Evolutionary conservation across 2,113 vertebrate genomes (phyloP).

Genomic region (Cephalopterus ornatus): DNA sequence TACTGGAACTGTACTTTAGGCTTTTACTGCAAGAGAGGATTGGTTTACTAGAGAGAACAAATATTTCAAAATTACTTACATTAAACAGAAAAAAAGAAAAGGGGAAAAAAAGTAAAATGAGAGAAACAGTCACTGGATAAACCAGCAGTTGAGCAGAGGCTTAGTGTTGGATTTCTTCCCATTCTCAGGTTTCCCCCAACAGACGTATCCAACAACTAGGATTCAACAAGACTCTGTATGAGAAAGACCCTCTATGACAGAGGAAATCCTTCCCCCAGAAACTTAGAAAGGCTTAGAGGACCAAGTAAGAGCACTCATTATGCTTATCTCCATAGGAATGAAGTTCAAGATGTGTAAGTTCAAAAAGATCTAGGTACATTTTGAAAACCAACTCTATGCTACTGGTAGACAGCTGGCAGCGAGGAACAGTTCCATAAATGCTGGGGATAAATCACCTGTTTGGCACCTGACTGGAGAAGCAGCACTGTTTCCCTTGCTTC

Average conservation of each 20-base stretch:
- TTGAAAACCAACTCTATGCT: background rate
- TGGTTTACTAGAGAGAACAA: background rate
- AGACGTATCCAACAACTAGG: background rate
- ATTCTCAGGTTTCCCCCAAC: background rate
- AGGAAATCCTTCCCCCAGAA: background rate
- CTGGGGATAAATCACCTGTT: background rate
- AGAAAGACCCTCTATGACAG: background rate
- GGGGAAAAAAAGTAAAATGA: background rate
- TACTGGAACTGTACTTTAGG: background rate
- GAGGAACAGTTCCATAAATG: background rate
- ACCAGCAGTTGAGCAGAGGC: background rate
- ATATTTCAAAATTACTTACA: background rate
- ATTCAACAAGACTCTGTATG: background rate
- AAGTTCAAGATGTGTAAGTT: background rate
- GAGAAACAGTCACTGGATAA: background rate
- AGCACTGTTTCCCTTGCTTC: background rate
- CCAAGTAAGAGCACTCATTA: background rate
- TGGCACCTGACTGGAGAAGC: background rate
- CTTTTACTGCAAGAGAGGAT: background rate
- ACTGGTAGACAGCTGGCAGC: background rate
- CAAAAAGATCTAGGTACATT: background rate
- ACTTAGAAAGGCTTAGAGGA: background rate
- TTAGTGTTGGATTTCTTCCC: background rate
- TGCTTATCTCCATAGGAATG: background rate
- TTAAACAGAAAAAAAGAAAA: background rate